Conservation (phyloP, 2,797 vertebrate genomes). For the Lemur catta region DNA sequence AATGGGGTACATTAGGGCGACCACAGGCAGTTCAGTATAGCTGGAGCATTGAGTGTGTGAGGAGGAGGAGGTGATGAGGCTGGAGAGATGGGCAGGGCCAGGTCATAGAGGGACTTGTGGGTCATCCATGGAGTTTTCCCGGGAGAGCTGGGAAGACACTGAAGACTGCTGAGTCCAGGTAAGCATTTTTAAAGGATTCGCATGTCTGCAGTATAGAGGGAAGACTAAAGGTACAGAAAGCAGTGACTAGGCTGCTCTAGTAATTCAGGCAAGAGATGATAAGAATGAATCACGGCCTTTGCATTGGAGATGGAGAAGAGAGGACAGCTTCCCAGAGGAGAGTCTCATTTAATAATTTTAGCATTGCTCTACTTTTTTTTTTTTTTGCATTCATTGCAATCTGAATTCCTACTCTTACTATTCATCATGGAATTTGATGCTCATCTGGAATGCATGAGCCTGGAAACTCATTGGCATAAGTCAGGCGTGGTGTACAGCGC, state of each 20-base stretch:
- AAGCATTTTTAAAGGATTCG: neutral
- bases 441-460: constrained; percentile 49
- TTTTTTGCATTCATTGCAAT: neutral
- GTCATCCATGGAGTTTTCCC: neutral
- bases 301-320: neutral
- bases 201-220: neutral
- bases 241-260: neutral
- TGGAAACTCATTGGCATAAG: constrained; percentile 18
- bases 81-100: neutral
- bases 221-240: neutral
- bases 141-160: neutral
- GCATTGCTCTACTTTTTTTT: neutral
- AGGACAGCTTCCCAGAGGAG: neutral
- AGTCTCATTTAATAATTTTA: neutral
- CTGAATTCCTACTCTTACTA: constrained; percentile 20
- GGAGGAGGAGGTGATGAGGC: neutral
- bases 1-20: neutral
- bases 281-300: constrained; percentile 1
- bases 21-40: neutral
- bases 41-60: neutral
- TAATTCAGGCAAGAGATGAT: neutral
- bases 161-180: neutral
- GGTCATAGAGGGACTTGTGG: neutral
- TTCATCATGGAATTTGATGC: constrained; percentile 22
- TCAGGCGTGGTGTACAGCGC: neutral